These are phyloP conservation scores for Saguinus imperator DNA, from an alignment of 2,113 vertebrate species.

Conservation along the genomic window DNA sequence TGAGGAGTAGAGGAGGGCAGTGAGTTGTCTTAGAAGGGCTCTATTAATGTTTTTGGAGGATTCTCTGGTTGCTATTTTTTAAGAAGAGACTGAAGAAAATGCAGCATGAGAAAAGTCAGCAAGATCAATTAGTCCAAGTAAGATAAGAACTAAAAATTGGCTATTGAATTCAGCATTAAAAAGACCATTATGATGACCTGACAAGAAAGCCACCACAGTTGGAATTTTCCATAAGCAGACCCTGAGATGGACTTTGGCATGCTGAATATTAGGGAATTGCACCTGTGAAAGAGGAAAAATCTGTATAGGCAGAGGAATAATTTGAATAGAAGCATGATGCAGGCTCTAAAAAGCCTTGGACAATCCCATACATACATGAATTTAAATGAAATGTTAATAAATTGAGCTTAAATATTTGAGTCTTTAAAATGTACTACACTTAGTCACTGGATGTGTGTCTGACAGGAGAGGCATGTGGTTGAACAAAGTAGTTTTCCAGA, in stretches of 20 bases:
- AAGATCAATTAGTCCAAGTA: background rate
- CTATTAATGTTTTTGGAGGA: background rate
- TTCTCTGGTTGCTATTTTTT: background rate
- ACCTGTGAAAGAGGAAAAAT: background rate
- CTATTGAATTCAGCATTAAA: background rate
- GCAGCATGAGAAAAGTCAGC: background rate
- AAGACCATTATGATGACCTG: background rate
- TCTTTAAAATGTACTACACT: background rate
- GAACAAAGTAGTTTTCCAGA: background rate
- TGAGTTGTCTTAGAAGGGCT: background rate
- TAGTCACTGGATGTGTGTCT: background rate
- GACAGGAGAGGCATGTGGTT: background rate
- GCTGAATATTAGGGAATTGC: background rate
- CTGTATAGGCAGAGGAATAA: background rate
- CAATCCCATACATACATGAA: background rate
- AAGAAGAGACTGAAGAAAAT: background rate
- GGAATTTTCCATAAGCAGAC: background rate
- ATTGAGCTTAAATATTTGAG: background rate
- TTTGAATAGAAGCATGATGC: background rate
- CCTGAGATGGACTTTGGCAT: background rate
- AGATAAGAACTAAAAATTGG: background rate
- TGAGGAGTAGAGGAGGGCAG: too few species aligned
- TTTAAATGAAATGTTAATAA: background rate
- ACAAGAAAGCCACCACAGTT: background rate
- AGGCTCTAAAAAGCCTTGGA: background rate